Percentiles rank a stretch among this genome's conserved stretches.
phyloP scores from a whole-genome alignment of 2,113 vertebrate species.

The Bucco capensis region DNA sequence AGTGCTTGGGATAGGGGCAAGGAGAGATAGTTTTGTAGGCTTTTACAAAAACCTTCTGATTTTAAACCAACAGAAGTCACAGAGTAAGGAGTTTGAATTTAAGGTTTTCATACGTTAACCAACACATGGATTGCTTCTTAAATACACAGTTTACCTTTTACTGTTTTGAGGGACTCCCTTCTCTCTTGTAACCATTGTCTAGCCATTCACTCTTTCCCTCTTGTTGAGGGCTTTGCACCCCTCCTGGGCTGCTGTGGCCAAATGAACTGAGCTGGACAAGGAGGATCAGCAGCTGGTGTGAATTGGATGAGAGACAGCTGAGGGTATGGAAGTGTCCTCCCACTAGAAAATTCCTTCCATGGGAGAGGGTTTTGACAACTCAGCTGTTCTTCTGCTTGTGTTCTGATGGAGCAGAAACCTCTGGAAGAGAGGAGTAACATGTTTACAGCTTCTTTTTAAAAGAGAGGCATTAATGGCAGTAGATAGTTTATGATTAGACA shows the following conservation, averaged over 20 bases:
- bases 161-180: background rate
- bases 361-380: background rate
- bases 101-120: background rate
- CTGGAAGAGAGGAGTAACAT: background rate
- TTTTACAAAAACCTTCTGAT: background rate
- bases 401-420: background rate
- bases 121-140: background rate
- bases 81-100: background rate
- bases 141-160: background rate
- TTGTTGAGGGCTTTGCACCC: background rate
- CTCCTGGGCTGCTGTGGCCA: background rate
- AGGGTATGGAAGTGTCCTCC: background rate
- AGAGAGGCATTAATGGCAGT: background rate
- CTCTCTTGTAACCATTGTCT: background rate
- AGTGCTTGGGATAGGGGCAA: background rate
- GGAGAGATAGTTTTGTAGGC: background rate
- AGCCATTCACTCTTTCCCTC: background rate
- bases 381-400: background rate
- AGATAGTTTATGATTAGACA: background rate
- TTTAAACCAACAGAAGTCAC: background rate
- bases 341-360: background rate
- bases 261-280: background rate
- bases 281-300: background rate
- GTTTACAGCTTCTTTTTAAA: background rate
- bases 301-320: background rate